phyloP scores from a whole-genome alignment of 2,888 invertebrate genomes.

The Caenorhabditis angaria region DNA sequence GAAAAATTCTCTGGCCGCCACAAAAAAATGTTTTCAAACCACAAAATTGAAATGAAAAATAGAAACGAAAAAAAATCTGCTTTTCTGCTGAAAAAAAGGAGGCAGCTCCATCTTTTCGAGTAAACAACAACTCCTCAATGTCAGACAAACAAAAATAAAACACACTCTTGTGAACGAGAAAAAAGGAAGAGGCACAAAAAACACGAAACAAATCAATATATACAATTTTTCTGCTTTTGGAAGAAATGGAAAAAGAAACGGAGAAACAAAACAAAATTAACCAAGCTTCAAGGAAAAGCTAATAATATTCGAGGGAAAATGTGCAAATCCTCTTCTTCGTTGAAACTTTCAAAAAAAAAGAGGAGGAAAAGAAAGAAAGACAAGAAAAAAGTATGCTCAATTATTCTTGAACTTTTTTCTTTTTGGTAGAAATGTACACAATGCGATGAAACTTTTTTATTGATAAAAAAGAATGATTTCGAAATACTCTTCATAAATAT shows the following conservation, averaged over 20 bases:
- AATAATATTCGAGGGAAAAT: conserved; percentile 13
- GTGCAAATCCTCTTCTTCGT: conserved; percentile 3
- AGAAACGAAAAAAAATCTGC: conserved; percentile 23
- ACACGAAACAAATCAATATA: conserved; percentile 1
- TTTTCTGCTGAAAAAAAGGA: conserved; percentile 24
- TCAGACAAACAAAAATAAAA: conserved; percentile 1
- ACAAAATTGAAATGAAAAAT: conserved; percentile 20
- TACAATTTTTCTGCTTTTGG: conserved; percentile 8
- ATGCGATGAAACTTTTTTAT: too few relatives aligned
- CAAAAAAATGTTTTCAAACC: not conserved
- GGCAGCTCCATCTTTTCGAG: not conserved
- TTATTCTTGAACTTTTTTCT: conserved; percentile 9
- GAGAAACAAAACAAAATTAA: conserved; percentile 20
- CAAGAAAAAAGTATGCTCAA: not conserved
- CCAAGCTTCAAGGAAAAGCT: not conserved
- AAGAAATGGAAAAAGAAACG: conserved; percentile 13
- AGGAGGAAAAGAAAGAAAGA: not conserved
- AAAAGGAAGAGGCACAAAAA: conserved; percentile 23
- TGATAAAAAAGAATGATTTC: too few relatives aligned
- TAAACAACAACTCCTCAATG: conserved; percentile 4
- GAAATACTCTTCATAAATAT: too few relatives aligned
- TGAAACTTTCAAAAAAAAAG: not conserved
- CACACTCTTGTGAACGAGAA: conserved; percentile 31
- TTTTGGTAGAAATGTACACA: conserved; percentile 6
- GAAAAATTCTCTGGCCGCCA: too few relatives aligned